Percentiles rank a stretch among this genome's conserved stretches.
These are phyloP conservation scores for Cephus sareptanus DNA, from an alignment of 2,888 invertebrate species.

Conservation along the genomic window DNA sequence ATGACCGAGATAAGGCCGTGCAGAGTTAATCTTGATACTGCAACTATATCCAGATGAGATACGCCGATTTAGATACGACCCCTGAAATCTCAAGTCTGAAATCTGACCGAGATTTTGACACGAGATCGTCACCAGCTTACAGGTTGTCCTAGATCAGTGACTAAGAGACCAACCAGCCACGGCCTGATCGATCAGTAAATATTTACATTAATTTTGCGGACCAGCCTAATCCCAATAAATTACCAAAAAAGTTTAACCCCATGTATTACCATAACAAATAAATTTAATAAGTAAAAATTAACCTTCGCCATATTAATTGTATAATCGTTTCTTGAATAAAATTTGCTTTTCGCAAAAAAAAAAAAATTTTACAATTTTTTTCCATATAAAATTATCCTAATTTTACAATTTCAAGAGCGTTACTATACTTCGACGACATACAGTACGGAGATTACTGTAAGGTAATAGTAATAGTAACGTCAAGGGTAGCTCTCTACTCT, in stretches of 20 bases:
- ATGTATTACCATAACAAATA: background rate
- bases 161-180: background rate
- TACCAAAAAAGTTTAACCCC: background rate
- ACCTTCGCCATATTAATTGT: background rate
- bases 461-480: background rate
- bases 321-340: background rate
- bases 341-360: background rate
- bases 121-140: slow-evolving; percentile 41
- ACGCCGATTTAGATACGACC: slow-evolving; percentile 61
- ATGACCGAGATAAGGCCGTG: slow-evolving; percentile 40
- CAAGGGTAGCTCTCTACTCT: background rate
- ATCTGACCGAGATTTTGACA: slow-evolving; percentile 48
- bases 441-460: background rate
- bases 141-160: slow-evolving; percentile 54
- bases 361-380: background rate
- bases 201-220: background rate
- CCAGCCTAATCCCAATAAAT: too few species aligned
- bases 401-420: background rate
- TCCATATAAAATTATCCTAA: background rate
- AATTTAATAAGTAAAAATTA: background rate
- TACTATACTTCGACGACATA: background rate
- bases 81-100: slow-evolving; percentile 57
- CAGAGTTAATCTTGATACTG: slow-evolving; percentile 59
- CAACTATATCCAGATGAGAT: slow-evolving; percentile 62
- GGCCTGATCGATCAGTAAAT: background rate